Evolutionary conservation across 2,797 vertebrate genomes (phyloP), one percentile per base, ranked within the genome.

Genomic region (Harpagifer antarcticus): DNA sequence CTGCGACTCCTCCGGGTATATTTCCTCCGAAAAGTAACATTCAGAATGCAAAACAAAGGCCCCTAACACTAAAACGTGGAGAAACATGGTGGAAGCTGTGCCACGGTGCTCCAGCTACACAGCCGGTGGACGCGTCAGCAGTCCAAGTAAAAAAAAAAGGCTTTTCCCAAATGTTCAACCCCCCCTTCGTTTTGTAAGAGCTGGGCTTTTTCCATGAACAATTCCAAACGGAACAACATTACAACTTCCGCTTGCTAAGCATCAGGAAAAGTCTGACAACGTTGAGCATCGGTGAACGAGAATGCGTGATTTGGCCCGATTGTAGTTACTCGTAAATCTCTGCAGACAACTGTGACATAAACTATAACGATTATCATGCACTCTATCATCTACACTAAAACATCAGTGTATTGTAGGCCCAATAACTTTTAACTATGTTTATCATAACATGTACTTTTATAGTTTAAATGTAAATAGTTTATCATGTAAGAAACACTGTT

Each of bases 1-100:
- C 31, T 86, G 89, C 14, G 95, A 96, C 88, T 96, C 95, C 64
- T 94, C 91, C 6, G 93, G 92, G 20, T 76, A 91, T 19, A 89
- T 92, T 73, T 93, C 94, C 85, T 95, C 95, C 3, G 93, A 86
- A 82, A 96, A 96, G 91, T 96, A 96, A 42, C 91, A 62, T 2
- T 58, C 66, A 1, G 79, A 44, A 16, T 7, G 83, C 6, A 37
- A 62, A 33, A 87, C 1, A 9, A 84, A 70, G 27, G 78, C 80
- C 44, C 74, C 87, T 4, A 92, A 47, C 54, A 79, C 53, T 5
- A 90, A 20, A 71, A 82, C 76, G 86, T 61, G 76, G 7, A 92
- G 74, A 2, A 92, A 85, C 95, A 95, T 95, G 71, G 89, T 89
- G 78, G 80, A 79, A 23, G 62, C 9, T 12, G 33, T 37, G 54